These are phyloP conservation scores for Xyliphius kryptos DNA, from an alignment of 2,113 vertebrate species.

Conservation along the genomic window DNA sequence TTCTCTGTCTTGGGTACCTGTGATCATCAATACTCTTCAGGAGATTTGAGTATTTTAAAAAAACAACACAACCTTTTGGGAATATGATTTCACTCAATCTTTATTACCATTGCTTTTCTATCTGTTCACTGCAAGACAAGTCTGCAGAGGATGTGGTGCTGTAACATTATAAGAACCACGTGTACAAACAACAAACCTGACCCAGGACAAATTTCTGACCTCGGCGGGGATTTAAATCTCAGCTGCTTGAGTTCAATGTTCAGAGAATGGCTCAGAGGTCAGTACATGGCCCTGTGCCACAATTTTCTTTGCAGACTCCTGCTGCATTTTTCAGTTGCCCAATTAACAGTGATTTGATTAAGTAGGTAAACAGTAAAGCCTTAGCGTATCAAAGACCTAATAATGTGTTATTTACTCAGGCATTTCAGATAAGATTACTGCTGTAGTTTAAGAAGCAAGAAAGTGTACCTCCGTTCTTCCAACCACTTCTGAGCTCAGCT, in stretches of 20 bases:
- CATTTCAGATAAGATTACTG: constrained; percentile 67
- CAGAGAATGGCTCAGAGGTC: constrained; percentile 15
- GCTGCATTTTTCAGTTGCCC: background rate
- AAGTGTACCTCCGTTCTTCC: constrained; percentile 16
- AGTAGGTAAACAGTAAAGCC: background rate
- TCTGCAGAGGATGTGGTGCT: background rate
- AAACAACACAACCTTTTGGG: too few relatives aligned
- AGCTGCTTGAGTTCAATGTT: constrained; percentile 5
- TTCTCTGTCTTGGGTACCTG: background rate
- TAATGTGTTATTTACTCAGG: constrained; percentile 42
- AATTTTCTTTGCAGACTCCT: background rate
- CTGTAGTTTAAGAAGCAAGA: constrained; percentile 36
- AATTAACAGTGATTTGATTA: constrained; percentile 27
- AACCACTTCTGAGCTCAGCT: constrained; percentile 20
- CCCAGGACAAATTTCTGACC: background rate
- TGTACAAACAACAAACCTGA: constrained; percentile 14
- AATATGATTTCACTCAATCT: too few relatives aligned
- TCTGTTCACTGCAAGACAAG: too few relatives aligned
- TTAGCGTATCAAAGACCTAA: constrained; percentile 23
- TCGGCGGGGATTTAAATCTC: background rate
- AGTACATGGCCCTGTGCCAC: background rate
- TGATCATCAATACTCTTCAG: background rate
- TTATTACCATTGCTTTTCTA: too few relatives aligned
- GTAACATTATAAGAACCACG: background rate
- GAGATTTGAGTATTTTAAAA: too few relatives aligned